phyloP scores from a whole-genome alignment of 2,113 vertebrate species.

The Actinemys pallida region DNA sequence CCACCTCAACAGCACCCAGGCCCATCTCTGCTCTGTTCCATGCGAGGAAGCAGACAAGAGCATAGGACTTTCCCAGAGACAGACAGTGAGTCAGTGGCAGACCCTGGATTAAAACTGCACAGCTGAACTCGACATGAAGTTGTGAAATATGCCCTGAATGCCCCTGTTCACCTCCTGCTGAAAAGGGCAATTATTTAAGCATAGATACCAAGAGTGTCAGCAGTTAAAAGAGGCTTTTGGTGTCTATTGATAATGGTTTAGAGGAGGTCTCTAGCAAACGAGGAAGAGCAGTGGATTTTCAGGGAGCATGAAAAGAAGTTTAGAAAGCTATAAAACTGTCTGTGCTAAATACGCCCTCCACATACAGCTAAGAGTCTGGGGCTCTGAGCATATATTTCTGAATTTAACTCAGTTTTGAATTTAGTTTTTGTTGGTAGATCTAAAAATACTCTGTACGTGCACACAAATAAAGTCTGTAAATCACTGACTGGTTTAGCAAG shows the following conservation, averaged over 20 bases:
- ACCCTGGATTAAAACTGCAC: not conserved
- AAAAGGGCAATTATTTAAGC: not conserved
- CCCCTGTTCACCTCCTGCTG: not conserved
- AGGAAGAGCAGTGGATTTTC: not conserved
- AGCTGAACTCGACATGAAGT: not conserved
- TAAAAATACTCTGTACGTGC: not conserved
- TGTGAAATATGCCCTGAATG: fast-evolving
- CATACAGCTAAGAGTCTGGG: fast-evolving
- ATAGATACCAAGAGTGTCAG: not conserved
- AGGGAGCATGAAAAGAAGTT: not conserved
- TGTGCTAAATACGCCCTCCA: not conserved
- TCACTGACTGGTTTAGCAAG: not conserved
- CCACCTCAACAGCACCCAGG: not conserved
- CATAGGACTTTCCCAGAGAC: not conserved
- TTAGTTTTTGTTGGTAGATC: not conserved
- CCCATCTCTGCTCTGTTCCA: too few relatives aligned
- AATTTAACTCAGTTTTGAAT: not conserved
- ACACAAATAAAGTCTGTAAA: not conserved
- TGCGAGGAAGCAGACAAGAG: fast-evolving
- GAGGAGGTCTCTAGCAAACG: not conserved
- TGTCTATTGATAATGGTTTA: not conserved
- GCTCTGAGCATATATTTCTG: not conserved
- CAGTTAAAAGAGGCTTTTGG: not conserved
- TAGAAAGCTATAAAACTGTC: not conserved
- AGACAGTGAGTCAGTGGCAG: fast-evolving